Evolutionary conservation across 2,888 invertebrate species (phyloP).

Genomic region (Acanthococcus lagerstroemiae): DNA sequence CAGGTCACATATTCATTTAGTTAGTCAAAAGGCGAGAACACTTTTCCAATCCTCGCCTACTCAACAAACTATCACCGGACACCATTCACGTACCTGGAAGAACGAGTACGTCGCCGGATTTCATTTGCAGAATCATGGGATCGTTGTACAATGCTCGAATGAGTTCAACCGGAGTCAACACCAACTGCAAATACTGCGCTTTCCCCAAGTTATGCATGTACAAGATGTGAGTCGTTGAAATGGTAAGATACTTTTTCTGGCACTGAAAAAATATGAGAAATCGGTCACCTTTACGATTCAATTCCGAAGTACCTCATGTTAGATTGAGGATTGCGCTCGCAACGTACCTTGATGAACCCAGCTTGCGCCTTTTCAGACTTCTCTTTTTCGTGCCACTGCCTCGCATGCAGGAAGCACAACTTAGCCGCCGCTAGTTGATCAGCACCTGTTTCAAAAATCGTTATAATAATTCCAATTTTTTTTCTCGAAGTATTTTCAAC

Average conservation of each 20-base stretch:
- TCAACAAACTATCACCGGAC: too few species aligned
- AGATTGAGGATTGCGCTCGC: too few species aligned
- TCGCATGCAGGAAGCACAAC: conserved; percentile 45
- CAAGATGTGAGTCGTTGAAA: conserved; percentile 45
- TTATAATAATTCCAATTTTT: too few species aligned
- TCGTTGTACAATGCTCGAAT: conserved; percentile 45
- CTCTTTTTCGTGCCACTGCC: conserved; percentile 39
- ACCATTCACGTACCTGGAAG: conserved; percentile 37
- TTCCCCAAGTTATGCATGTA: conserved; percentile 43
- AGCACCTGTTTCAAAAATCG: conserved; percentile 41
- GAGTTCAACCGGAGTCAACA: conserved; percentile 43
- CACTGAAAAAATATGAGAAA: conserved; percentile 40
- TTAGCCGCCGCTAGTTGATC: conserved; percentile 47
- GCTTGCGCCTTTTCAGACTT: conserved; percentile 34
- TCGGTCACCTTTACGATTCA: background rate
- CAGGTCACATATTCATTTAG: too few species aligned
- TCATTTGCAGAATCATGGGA: conserved; percentile 43
- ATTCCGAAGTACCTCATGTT: background rate
- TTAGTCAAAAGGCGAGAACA: background rate
- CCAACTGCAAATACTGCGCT: conserved; percentile 43
- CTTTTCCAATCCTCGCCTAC: background rate
- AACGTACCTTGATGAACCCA: conserved; percentile 35
- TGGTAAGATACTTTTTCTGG: conserved; percentile 44
- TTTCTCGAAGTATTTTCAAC: too few species aligned
- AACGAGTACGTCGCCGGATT: conserved; percentile 38